Conservation (phyloP, 2,888 invertebrate species). For the Gerosis bhagava region DNA sequence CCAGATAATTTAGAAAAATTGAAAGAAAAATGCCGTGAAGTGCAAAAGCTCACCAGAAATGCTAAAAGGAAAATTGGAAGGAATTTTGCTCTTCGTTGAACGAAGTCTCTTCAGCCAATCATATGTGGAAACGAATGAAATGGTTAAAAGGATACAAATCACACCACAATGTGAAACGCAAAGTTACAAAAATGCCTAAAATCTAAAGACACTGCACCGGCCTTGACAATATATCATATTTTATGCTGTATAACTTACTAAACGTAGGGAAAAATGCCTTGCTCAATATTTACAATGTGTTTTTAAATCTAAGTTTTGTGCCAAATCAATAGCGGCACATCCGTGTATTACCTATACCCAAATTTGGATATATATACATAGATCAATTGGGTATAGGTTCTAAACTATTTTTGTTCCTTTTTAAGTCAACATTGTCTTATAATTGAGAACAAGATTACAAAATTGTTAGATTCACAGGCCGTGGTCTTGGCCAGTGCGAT, state of each 20-base stretch:
- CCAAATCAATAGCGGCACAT: conserved; percentile 2
- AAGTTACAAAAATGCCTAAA: conserved; percentile 8
- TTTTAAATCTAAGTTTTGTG: background rate
- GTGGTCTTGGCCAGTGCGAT: too few species aligned
- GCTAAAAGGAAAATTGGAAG: conserved; percentile 20
- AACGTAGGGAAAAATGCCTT: background rate
- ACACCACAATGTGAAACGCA: too few species aligned
- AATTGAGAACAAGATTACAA: too few species aligned
- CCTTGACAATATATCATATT: conserved; percentile 1
- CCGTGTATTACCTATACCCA: conserved; percentile 3
- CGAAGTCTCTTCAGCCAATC: conserved; percentile 3
- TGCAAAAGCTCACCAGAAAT: conserved; percentile 22
- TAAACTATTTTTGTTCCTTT: too few species aligned
- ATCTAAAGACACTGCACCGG: conserved; percentile 5
- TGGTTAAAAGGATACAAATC: conserved; percentile 25
- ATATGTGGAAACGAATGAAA: conserved; percentile 31
- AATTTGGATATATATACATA: too few species aligned
- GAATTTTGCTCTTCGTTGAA: conserved; percentile 27
- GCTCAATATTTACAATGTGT: conserved; percentile 1
- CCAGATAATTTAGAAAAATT: conserved; percentile 26
- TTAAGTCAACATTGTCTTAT: too few species aligned
- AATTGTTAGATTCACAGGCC: too few species aligned
- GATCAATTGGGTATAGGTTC: too few species aligned
- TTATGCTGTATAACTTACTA: background rate
- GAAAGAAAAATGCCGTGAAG: conserved; percentile 15